phyloP scores from a whole-genome alignment of 2,113 vertebrate species.

The Serinus canaria region DNA sequence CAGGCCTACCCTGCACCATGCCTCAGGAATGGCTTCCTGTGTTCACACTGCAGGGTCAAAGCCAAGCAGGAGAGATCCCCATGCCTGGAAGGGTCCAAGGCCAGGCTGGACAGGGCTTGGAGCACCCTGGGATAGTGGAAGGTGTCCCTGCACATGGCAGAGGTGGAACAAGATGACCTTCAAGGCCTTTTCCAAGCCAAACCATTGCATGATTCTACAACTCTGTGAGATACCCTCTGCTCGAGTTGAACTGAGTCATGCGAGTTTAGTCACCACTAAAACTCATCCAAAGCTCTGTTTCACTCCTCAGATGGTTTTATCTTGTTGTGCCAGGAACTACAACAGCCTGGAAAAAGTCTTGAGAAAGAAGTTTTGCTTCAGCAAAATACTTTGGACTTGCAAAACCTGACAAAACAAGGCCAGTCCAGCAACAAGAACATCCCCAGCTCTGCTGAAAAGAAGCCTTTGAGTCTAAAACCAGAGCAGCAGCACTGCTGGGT shows the following conservation, averaged over 20 bases:
- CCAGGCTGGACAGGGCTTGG: background rate
- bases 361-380: background rate
- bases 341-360: background rate
- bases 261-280: background rate
- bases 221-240: background rate
- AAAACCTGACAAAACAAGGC: background rate
- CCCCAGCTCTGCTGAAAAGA: background rate
- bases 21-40: background rate
- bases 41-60: background rate
- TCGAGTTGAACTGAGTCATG: background rate
- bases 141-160: background rate
- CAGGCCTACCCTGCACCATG: background rate
- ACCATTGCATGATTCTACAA: background rate
- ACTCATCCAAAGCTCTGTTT: background rate
- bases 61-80: background rate
- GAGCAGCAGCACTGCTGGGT: background rate
- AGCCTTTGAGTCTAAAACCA: rapidly evolving
- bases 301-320: background rate
- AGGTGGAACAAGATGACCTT: background rate
- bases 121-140: rapidly evolving
- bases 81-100: background rate
- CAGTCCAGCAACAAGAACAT: background rate
- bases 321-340: background rate
- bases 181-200: background rate
- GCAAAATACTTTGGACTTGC: background rate